These are phyloP conservation scores for Syngnathoides biaculeatus DNA, from an alignment of 2,113 vertebrate genomes.

Conservation along the genomic window DNA sequence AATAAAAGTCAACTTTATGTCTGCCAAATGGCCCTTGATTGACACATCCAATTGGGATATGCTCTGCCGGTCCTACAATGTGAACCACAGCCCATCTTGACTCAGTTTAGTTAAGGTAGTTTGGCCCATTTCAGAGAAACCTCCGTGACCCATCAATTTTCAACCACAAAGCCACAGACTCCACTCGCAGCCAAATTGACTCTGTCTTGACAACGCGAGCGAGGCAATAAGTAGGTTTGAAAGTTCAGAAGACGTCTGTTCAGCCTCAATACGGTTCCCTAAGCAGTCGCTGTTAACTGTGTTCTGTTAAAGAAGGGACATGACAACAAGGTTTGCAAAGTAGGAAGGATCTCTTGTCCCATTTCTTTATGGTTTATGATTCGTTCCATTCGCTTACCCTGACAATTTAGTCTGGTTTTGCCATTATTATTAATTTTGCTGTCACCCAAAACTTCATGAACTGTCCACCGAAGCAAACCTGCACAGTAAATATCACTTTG, in stretches of 20 bases:
- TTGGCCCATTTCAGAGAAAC: conserved; percentile 8
- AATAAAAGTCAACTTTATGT: conserved; percentile 15
- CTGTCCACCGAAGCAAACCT: not conserved
- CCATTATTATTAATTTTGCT: not conserved
- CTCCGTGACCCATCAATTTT: not conserved
- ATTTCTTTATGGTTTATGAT: not conserved
- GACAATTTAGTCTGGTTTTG: not conserved
- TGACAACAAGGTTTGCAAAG: not conserved
- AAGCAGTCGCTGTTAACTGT: not conserved
- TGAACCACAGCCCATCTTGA: not conserved
- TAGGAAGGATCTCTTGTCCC: not conserved
- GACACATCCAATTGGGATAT: conserved; percentile 1
- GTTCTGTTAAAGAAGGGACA: not conserved
- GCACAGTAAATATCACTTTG: not conserved
- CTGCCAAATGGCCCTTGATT: conserved; percentile 9
- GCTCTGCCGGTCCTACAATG: not conserved
- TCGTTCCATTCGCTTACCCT: not conserved
- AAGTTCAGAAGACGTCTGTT: conserved; percentile 1
- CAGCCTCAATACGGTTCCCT: not conserved
- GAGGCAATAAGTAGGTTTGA: conserved; percentile 5
- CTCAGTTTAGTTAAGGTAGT: conserved; percentile 2
- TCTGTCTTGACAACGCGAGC: conserved; percentile 3
- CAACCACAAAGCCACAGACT: conserved; percentile 4
- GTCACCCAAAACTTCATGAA: not conserved
- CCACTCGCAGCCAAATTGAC: not conserved